Evolutionary conservation across 2,113 vertebrate species (phyloP), one percentile per base, ranked within the genome.

Genomic region (Shinisaurus crocodilurus): DNA sequence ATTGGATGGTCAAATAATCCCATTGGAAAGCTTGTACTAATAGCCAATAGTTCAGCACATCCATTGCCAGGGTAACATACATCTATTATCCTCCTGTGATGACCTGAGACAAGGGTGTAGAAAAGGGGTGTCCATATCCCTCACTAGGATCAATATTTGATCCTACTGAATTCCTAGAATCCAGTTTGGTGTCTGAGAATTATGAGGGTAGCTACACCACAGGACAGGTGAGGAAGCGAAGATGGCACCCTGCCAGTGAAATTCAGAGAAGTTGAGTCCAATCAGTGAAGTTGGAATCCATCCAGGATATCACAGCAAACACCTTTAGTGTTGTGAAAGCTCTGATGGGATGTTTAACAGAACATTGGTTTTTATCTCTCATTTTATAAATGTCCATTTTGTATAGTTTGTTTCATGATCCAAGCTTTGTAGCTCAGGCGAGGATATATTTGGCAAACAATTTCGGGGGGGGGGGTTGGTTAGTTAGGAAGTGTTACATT

Each of bases 321-420:
- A 85, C 69, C 76, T 95, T 75, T 4, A 40, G 54, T 93, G 87
- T 82, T 93, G 43, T 89, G 76, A 81, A 93, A 94, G 91, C 88
- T 85, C 85, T 69, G 85, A 83, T 91, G 79, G 63, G 79, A 90
- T 92, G 90, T 92, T 89, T 70, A 45, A 93, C 90, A 82, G 82
- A 54, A 79, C 82, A 92, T 94, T 93, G 79, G n/a, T 70, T 93
- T 96, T 96, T 94, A 90, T 85, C 85, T 89, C 48, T 54, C 89
- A 86, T 90, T 93, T 94, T 81, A 93, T 90, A 90, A 92, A 92
- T n/a, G n/a, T 40, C 67, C 6, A 15, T 80, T 90, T 77, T 70
- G n/a, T 86, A 57, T 57, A 79, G 63, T 90, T 80, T 80, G 83
- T 79, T 90, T 90, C 45, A 80, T 79, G 83, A 86, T 57, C 63